These are phyloP conservation scores for Heliconius hermathena DNA, from an alignment of 1,140 invertebrate genomes.

Conservation along the genomic window DNA sequence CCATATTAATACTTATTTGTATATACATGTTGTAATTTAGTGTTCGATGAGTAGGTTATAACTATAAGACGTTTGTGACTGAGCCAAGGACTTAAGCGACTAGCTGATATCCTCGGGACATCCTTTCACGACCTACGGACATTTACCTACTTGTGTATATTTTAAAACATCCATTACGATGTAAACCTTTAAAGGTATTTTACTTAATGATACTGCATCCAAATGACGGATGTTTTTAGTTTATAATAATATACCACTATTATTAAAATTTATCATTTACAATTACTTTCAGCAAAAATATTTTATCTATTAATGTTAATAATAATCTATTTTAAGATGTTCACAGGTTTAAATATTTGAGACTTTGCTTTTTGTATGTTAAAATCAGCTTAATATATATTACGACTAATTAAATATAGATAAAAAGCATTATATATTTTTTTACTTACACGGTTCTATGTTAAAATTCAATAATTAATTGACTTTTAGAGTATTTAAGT, in stretches of 20 bases:
- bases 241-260: too few relatives aligned
- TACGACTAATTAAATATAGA: too few relatives aligned
- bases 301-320: background rate
- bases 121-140: constrained; percentile 63
- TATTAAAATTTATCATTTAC: background rate
- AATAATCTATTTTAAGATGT: too few relatives aligned
- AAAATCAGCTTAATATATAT: too few relatives aligned
- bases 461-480: too few relatives aligned
- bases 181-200: constrained; percentile 15
- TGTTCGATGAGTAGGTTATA: constrained; percentile 3
- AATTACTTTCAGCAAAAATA: background rate
- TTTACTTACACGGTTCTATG: too few relatives aligned
- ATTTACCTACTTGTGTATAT: constrained; percentile 32
- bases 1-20: background rate
- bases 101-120: constrained; percentile 54
- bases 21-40: background rate
- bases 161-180: constrained; percentile 16
- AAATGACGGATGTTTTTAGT: background rate
- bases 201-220: constrained; percentile 13
- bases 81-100: constrained; percentile 58
- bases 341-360: too few relatives aligned
- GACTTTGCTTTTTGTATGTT: too few relatives aligned
- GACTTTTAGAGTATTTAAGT: too few relatives aligned
- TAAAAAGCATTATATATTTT: too few relatives aligned
- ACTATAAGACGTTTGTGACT: constrained; percentile 25